These are phyloP conservation scores for Morelia viridis DNA, from an alignment of 2,797 vertebrate genomes.

Conservation along the genomic window DNA sequence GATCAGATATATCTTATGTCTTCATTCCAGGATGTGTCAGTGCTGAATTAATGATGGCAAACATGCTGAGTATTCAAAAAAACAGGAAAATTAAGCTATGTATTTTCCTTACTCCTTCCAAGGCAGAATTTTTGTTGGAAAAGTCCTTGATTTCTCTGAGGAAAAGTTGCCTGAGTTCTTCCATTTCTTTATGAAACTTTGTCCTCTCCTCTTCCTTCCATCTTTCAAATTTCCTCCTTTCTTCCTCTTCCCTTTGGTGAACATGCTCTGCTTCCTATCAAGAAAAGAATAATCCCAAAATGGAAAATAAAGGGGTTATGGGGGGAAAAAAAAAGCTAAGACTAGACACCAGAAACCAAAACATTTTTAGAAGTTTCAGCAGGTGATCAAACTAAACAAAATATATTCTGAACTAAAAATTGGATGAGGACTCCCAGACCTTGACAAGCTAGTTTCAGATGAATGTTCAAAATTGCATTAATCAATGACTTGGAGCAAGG, in stretches of 20 bases:
- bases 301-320: neutral
- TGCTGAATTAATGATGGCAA: neutral
- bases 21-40: neutral
- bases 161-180: conserved; percentile 69
- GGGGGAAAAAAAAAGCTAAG: neutral
- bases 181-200: conserved; percentile 72
- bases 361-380: neutral
- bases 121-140: conserved; percentile 64
- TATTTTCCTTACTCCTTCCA: conserved; percentile 69
- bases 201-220: conserved; percentile 76
- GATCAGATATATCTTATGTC: neutral
- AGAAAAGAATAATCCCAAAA: fast-evolving
- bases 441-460: neutral
- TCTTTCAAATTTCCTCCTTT: conserved; percentile 66
- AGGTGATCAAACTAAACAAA: neutral
- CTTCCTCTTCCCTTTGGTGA: conserved; percentile 58
- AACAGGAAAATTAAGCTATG: neutral
- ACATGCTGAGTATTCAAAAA: neutral
- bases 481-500: neutral
- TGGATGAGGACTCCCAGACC: neutral
- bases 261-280: conserved; percentile 66
- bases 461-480: neutral
- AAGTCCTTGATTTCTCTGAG: conserved; percentile 68
- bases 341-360: neutral
- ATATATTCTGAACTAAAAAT: neutral